Conservation (phyloP, 2,888 invertebrate species). For the Ptycholaimellus sp. region DNA sequence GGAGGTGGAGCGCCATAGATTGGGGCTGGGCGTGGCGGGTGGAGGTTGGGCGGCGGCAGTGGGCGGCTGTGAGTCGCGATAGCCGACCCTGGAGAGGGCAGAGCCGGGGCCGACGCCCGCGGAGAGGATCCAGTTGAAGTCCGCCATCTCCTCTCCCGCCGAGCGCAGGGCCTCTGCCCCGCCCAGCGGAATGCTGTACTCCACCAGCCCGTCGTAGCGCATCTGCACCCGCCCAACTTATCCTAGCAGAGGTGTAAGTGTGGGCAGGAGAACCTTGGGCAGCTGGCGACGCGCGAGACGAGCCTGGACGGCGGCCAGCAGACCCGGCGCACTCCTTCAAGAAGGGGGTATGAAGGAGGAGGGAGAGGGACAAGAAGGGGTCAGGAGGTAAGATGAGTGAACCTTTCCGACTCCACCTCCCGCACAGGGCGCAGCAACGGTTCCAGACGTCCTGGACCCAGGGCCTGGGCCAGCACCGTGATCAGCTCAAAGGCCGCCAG, state of each 20-base stretch:
- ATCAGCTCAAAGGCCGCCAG: slow-evolving; percentile 54
- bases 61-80: no score
- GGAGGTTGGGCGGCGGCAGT: no score
- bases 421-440: slow-evolving; percentile 35
- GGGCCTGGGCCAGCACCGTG: slow-evolving; percentile 49
- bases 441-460: slow-evolving; percentile 36
- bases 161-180: slow-evolving; percentile 12
- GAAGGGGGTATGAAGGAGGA: no score
- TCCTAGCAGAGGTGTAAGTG: no score
- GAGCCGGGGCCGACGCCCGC: slow-evolving; percentile 26
- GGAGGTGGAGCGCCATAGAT: no score
- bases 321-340: slow-evolving; percentile 27
- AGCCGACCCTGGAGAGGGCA: background rate
- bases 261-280: no score
- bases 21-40: no score
- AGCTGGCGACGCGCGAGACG: slow-evolving; percentile 48
- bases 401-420: slow-evolving; percentile 28
- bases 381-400: no score
- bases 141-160: slow-evolving; percentile 34
- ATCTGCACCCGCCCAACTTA: no score
- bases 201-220: slow-evolving; percentile 47
- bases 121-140: slow-evolving; percentile 50
- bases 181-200: slow-evolving; percentile 41
- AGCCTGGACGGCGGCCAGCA: slow-evolving; percentile 34
- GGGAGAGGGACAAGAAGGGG: no score